Evolutionary conservation across 2,797 vertebrate species (phyloP).

Genomic region (Falco concolor): DNA sequence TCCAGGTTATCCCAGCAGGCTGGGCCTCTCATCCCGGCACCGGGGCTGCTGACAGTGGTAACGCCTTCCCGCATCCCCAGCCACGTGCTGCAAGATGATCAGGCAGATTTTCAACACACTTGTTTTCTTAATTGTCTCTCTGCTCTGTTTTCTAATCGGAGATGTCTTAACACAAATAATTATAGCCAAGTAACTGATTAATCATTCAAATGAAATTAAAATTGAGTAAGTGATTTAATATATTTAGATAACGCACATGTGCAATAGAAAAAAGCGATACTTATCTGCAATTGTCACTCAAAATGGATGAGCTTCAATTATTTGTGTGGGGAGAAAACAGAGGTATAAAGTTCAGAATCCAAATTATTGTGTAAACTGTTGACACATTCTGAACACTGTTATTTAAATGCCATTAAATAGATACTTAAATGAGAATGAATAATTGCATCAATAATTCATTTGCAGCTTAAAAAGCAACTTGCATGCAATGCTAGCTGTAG

Average conservation of each 20-base stretch:
- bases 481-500: neutral
- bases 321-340: constrained; percentile 1
- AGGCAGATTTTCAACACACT: neutral
- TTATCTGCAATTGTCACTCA: constrained; percentile 19
- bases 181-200: constrained; percentile 29
- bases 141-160: constrained; percentile 8
- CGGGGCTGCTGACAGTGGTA: neutral
- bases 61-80: neutral
- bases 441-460: constrained; percentile 52
- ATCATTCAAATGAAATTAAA: constrained; percentile 45
- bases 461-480: neutral
- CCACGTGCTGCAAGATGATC: neutral
- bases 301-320: constrained; percentile 10
- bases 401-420: constrained; percentile 32
- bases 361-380: constrained; percentile 43
- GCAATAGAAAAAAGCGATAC: neutral
- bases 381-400: neutral
- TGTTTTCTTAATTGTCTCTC: neutral
- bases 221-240: neutral
- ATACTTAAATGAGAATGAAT: constrained; percentile 19
- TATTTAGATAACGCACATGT: constrained; percentile 22
- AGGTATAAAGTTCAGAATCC: constrained; percentile 27
- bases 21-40: neutral
- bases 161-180: constrained; percentile 43
- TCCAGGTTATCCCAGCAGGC: accelerated